Conservation (phyloP, 2,888 invertebrate species). For the Cryptus viduatorius region DNA sequence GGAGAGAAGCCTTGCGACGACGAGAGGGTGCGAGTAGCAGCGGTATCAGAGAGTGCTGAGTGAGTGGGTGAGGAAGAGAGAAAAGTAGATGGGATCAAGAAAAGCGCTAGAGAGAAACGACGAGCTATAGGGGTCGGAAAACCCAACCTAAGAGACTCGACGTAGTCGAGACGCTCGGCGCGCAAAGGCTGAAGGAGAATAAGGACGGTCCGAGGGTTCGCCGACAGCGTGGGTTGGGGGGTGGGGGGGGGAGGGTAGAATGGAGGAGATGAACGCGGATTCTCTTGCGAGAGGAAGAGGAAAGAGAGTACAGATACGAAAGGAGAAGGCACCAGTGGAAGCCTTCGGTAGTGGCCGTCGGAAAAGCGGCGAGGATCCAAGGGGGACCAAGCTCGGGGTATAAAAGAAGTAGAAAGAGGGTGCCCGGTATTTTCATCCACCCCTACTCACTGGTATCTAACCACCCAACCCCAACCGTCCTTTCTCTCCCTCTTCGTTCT, state of each 20-base stretch:
- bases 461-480: conserved; percentile 58
- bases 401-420: conserved; percentile 78
- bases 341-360: conserved; percentile 57
- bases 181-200: conserved; percentile 80
- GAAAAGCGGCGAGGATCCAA: conserved; percentile 73
- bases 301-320: conserved; percentile 57
- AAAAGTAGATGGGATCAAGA: conserved; percentile 35
- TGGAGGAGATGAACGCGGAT: conserved; percentile 42
- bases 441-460: conserved; percentile 64
- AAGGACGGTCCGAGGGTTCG: conserved; percentile 77
- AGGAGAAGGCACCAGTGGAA: conserved; percentile 50
- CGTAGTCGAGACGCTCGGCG: conserved; percentile 72
- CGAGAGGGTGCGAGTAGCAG: conserved; percentile 58
- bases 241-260: conserved; percentile 66
- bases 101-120: conserved; percentile 56
- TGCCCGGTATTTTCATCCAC: conserved; percentile 79
- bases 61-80: conserved; percentile 49
- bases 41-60: conserved; percentile 36
- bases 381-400: conserved; percentile 80
- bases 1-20: conserved; percentile 55
- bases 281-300: conserved; percentile 39
- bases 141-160: conserved; percentile 83
- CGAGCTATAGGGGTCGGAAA: conserved; percentile 73
- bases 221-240: conserved; percentile 71
- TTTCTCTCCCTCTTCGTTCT: conserved; percentile 53